Base-by-base conservation (phyloP, 2,797 vertebrate species). In the Macroramphosus scolopax region DNA sequence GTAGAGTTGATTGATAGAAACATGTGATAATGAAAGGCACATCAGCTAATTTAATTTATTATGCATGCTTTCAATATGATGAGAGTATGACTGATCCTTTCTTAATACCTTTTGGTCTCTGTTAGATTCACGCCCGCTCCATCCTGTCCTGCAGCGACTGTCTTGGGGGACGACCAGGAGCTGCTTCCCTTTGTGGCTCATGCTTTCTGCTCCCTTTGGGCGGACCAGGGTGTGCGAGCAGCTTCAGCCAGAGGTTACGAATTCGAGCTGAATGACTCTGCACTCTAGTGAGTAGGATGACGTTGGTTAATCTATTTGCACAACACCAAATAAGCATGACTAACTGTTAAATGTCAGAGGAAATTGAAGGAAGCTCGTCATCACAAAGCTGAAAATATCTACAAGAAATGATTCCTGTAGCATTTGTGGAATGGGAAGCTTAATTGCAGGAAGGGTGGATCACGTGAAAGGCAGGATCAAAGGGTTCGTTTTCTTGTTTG, bases 201-300 rank as follows among this genome's bases (percentile, higher is more conserved):
- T 0, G 87, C 90, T 17, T 71, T 92, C 47, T 85, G 72, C 16
- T 70, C 82, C 0, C 75, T 92, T n/a, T 92, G 88, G 90, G 72
- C 75, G 0, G 90, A 92, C 75, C 85, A 78, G 28, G 87, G 88
- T 1, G 84, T 92, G 38, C 74, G 77, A 63, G 47, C 57, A 0
- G 88, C 89, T 0, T 72, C 82, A 0, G 63, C 77, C 32, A 82
- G 86, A 26, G 89, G 91, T 32, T 78, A 82, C 9, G 89, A 90
- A 64, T 92, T 84, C 35, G 81, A 87, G 28, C 87, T 92, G 34
- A 92, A 92, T 12, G 90, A 92, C 80, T 92, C 91, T 0, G 91
- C 91, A 0, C 83, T 90, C 17, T 92, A 92, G 91, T 92, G 64
- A 91, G 90, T 91, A 72, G 14, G 46, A 17, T 38, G 32, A 46